A percentile compares a stretch with the other conserved stretches of the same genome.
Evolutionary conservation across 2,797 vertebrate genomes (phyloP).

Genomic region (Schizopygopsis malacanthus): DNA sequence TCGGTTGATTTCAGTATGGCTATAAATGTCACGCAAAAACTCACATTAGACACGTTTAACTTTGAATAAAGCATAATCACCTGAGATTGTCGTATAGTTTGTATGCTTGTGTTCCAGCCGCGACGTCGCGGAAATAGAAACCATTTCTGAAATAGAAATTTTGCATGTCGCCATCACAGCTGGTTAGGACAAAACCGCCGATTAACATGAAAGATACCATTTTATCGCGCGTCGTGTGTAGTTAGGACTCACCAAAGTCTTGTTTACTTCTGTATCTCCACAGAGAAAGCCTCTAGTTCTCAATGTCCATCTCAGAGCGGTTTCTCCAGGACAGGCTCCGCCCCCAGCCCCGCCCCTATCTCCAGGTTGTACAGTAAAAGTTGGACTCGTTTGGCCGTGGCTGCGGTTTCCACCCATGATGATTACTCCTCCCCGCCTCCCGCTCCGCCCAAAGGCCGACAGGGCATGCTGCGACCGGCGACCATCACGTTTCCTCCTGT

Average conservation of each 20-base stretch:
- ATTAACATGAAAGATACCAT: background rate
- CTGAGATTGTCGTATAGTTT: too few relatives aligned
- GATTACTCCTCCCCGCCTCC: background rate
- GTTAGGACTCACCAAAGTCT: background rate
- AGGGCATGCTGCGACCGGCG: conserved; percentile 73
- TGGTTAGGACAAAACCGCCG: background rate
- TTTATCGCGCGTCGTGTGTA: too few relatives aligned
- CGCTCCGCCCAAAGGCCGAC: conserved; percentile 52
- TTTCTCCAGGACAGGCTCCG: background rate
- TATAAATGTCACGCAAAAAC: too few relatives aligned
- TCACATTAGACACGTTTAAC: too few relatives aligned
- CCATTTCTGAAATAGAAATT: too few relatives aligned
- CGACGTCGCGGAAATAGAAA: too few relatives aligned
- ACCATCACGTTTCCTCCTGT: conserved; percentile 77
- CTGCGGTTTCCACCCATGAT: background rate
- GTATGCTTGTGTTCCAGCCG: too few relatives aligned
- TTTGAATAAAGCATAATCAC: too few relatives aligned
- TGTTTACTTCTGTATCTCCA: conserved; percentile 43
- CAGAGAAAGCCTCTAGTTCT: conserved; percentile 61
- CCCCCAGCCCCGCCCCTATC: background rate
- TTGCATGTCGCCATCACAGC: too few relatives aligned
- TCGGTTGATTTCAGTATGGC: too few relatives aligned
- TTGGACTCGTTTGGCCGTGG: background rate
- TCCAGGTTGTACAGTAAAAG: background rate
- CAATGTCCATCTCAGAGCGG: conserved; percentile 44